A percentile compares a stretch with the other conserved stretches of the same genome.
Conservation (phyloP, 2,797 vertebrate genomes). For the Podarcis siculus region DNA sequence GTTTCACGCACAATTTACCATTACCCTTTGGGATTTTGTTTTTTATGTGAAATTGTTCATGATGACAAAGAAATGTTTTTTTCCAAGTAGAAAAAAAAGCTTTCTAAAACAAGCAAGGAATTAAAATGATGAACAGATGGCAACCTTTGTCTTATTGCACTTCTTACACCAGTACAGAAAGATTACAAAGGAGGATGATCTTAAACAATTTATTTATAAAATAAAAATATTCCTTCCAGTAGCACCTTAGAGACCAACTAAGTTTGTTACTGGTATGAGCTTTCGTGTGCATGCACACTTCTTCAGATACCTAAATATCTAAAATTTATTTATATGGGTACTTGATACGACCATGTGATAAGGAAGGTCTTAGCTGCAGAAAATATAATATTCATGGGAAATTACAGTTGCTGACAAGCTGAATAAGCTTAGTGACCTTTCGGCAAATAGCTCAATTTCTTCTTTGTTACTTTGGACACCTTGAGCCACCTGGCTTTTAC, state of each 20-base stretch:
- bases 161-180: not conserved
- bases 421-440: not conserved
- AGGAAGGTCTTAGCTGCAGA: not conserved
- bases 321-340: not conserved
- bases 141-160: too few relatives aligned
- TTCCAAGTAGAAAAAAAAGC: not conserved
- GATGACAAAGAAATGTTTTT: not conserved
- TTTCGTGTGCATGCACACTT: too few relatives aligned
- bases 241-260: too few relatives aligned
- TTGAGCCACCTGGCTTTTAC: not conserved
- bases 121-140: not conserved
- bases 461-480: not conserved
- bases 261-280: too few relatives aligned
- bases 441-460: conserved; percentile 21
- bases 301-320: not conserved
- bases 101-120: not conserved
- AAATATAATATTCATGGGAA: conserved; percentile 23
- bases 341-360: not conserved
- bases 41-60: not conserved
- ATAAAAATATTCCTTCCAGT: too few relatives aligned
- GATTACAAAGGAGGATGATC: not conserved
- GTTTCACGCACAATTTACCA: not conserved
- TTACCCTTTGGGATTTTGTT: not conserved
- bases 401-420: not conserved
- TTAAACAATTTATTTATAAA: not conserved